Evolutionary conservation across 1,140 invertebrate genomes (phyloP).

Genomic region (Eupeodes corollae): DNA sequence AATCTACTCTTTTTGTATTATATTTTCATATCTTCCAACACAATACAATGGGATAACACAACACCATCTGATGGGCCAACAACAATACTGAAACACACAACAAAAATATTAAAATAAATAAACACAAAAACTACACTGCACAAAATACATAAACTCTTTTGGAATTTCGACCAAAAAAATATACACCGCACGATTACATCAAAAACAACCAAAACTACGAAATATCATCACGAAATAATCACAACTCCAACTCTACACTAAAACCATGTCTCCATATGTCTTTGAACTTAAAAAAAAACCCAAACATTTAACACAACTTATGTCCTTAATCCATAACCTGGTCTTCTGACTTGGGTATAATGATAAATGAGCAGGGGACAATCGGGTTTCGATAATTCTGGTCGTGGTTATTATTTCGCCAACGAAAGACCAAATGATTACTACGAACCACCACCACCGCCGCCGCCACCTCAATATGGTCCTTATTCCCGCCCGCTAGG

Average conservation of each 20-base stretch:
- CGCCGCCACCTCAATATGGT: conserved; percentile 12
- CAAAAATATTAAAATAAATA: neutral
- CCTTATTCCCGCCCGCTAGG: conserved; percentile 6
- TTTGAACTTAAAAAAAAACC: too few relatives aligned
- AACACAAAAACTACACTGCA: conserved; percentile 1
- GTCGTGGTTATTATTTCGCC: conserved; percentile 40
- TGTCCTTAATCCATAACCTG: too few relatives aligned
- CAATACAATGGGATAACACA: too few relatives aligned
- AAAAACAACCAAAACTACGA: conserved; percentile 10
- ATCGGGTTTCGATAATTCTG: conserved; percentile 37
- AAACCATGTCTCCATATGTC: neutral
- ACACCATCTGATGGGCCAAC: too few relatives aligned
- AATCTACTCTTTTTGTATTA: too few relatives aligned
- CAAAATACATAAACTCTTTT: conserved; percentile 1
- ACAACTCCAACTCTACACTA: conserved; percentile 16
- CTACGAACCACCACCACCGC: conserved; percentile 13
- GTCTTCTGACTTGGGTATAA: neutral
- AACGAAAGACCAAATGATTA: conserved; percentile 17
- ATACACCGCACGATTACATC: too few relatives aligned
- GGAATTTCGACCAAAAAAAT: too few relatives aligned
- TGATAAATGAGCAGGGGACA: conserved; percentile 21
- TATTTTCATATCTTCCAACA: too few relatives aligned
- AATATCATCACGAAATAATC: conserved; percentile 8
- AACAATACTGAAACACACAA: conserved; percentile 1
- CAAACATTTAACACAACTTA: too few relatives aligned